A percentile compares a stretch with the other conserved stretches of the same genome.
phyloP scores from a whole-genome alignment of 2,888 invertebrate species.

The Chalcosyrphus nemorum region DNA sequence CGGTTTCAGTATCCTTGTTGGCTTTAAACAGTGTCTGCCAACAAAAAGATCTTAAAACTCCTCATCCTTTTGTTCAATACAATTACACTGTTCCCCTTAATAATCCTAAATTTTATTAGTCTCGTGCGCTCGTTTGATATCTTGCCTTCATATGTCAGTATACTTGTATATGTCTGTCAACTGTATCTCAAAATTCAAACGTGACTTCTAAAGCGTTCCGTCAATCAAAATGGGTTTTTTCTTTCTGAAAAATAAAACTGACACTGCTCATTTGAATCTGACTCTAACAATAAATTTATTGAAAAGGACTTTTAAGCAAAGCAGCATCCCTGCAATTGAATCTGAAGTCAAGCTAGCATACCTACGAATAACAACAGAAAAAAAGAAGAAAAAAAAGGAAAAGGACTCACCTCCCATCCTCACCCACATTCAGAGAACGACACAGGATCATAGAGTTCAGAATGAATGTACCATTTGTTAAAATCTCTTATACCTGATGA shows the following conservation, averaged over 20 bases:
- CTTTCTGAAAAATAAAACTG: neutral
- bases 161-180: no score
- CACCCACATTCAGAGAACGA: neutral
- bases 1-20: no score
- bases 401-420: neutral
- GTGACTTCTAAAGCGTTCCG: constrained; percentile 9
- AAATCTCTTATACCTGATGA: constrained; percentile 64
- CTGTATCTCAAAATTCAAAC: neutral
- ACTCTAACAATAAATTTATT: constrained; percentile 45
- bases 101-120: no score
- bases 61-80: no score
- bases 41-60: no score
- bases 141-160: no score
- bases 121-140: no score
- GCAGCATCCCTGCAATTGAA: constrained; percentile 28
- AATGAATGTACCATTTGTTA: constrained; percentile 64
- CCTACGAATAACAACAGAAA: constrained; percentile 9
- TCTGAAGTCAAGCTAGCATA: constrained; percentile 37
- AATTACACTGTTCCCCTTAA: no score
- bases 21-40: no score
- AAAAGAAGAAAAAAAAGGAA: neutral
- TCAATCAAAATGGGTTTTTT: constrained; percentile 17
- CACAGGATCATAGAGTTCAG: constrained; percentile 3
- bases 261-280: constrained; percentile 58
- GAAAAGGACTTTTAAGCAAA: constrained; percentile 18